Conservation (phyloP, 2,113 vertebrate genomes). For the Nothobranchius kuhntae region DNA sequence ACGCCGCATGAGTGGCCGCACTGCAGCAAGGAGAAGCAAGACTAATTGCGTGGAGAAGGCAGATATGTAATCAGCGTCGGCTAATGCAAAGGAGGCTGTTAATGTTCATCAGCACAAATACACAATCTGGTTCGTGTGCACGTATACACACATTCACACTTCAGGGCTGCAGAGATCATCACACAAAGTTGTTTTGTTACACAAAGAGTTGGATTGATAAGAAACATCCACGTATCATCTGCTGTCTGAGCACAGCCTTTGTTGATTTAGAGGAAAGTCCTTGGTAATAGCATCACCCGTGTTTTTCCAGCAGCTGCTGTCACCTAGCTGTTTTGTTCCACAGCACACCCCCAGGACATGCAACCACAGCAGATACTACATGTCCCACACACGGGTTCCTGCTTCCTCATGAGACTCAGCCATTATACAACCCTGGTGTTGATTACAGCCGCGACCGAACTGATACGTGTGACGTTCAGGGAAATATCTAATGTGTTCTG, state of each 20-base stretch:
- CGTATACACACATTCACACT: constrained; percentile 22
- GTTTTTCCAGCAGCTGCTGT: constrained; percentile 28
- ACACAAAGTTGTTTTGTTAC: constrained; percentile 31
- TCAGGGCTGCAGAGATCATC: constrained; percentile 15
- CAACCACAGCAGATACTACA: constrained; percentile 46
- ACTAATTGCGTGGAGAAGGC: constrained; percentile 40
- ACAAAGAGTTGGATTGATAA: constrained; percentile 38
- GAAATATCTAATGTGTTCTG: too few species aligned
- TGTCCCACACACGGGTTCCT: constrained; percentile 16
- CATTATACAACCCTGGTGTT: constrained; percentile 15
- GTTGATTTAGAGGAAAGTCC: constrained; percentile 22
- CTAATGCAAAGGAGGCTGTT: constrained; percentile 58
- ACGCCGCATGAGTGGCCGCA: constrained; percentile 8
- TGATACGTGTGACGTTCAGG: not conserved
- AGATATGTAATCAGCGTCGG: constrained; percentile 64
- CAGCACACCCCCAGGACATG: constrained; percentile 29
- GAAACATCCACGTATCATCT: constrained; percentile 28
- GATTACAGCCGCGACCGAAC: not conserved
- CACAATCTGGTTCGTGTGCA: constrained; percentile 22
- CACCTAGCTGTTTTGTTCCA: constrained; percentile 36
- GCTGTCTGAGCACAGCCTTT: constrained; percentile 21
- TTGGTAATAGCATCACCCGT: constrained; percentile 25
- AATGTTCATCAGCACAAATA: constrained; percentile 50
- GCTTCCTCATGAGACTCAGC: constrained; percentile 17
- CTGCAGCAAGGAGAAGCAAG: constrained; percentile 19